These are phyloP conservation scores for Centrocercus urophasianus DNA, from an alignment of 2,113 vertebrate genomes.

Conservation along the genomic window DNA sequence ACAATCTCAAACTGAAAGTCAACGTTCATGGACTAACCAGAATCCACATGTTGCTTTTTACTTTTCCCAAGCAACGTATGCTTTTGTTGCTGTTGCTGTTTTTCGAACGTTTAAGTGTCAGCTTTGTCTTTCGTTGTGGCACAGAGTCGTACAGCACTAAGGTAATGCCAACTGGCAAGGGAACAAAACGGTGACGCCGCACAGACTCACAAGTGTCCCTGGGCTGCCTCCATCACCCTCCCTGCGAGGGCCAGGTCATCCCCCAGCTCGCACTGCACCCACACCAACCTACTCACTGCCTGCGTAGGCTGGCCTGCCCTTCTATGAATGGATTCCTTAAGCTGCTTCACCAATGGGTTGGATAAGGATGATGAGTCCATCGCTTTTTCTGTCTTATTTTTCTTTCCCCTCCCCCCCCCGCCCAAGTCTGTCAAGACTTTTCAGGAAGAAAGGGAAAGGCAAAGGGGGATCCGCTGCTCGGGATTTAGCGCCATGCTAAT, in stretches of 20 bases:
- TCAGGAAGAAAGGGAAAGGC: neutral
- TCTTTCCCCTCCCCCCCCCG: neutral
- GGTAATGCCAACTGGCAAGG: slow-evolving; percentile 46
- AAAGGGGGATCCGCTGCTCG: neutral
- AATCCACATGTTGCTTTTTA: slow-evolving; percentile 14
- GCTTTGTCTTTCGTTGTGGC: slow-evolving; percentile 25
- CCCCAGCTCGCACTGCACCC: neutral
- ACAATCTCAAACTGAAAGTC: slow-evolving; percentile 41
- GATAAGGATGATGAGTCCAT: neutral
- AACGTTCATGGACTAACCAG: slow-evolving; percentile 62
- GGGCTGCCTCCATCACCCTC: slow-evolving; percentile 50
- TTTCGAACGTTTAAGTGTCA: neutral
- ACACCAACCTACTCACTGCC: neutral
- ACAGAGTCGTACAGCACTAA: slow-evolving; percentile 62
- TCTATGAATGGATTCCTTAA: slow-evolving; percentile 37
- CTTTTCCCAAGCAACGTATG: neutral
- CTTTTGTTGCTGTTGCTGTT: neutral
- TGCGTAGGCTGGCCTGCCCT: slow-evolving; percentile 24
- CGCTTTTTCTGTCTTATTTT: accelerated
- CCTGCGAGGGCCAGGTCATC: neutral
- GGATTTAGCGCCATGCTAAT: slow-evolving; percentile 18
- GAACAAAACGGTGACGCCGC: slow-evolving; percentile 19
- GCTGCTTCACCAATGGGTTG: slow-evolving; percentile 46
- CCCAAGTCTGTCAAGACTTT: neutral
- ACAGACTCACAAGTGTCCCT: slow-evolving; percentile 54